Conservation (phyloP, 2,888 invertebrate species). For the Cylloceria caligata region DNA sequence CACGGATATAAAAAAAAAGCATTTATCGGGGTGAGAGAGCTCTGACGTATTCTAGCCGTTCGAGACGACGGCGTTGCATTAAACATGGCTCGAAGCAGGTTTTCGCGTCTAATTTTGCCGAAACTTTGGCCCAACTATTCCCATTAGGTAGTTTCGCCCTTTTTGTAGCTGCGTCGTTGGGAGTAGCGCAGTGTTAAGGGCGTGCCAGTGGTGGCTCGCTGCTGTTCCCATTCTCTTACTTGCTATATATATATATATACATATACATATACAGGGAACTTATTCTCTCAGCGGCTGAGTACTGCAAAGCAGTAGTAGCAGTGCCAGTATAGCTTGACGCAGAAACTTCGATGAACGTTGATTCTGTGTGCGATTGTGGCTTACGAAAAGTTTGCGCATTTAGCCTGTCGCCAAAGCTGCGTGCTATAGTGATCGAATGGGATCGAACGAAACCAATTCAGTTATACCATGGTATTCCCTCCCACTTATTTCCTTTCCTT, state of each 20-base stretch:
- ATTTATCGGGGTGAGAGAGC: slow-evolving; percentile 17
- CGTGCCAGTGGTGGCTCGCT: slow-evolving; percentile 33
- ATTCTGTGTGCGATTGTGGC: slow-evolving; percentile 77
- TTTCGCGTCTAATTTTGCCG: slow-evolving; percentile 75
- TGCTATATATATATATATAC: slow-evolving; percentile 7
- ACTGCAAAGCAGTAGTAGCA: slow-evolving; percentile 37
- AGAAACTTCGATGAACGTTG: slow-evolving; percentile 73
- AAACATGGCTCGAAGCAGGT: slow-evolving; percentile 44
- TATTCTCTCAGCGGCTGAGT: slow-evolving; percentile 40
- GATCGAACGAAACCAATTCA: slow-evolving; percentile 46
- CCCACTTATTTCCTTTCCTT: slow-evolving; percentile 24
- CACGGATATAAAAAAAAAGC: neutral
- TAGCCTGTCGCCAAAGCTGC: slow-evolving; percentile 74
- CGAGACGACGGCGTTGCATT: slow-evolving; percentile 52
- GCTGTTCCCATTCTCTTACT: slow-evolving; percentile 54
- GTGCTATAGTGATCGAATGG: slow-evolving; percentile 24
- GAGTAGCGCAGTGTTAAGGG: slow-evolving; percentile 29
- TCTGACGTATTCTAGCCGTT: slow-evolving; percentile 39
- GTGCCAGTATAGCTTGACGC: slow-evolving; percentile 16
- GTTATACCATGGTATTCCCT: slow-evolving; percentile 34
- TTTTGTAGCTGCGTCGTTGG: slow-evolving; percentile 67
- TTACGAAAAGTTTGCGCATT: slow-evolving; percentile 78
- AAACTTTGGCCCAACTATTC: slow-evolving; percentile 77
- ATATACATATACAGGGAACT: too few species aligned
- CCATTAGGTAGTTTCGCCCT: slow-evolving; percentile 78